phyloP scores from a whole-genome alignment of 2,888 invertebrate species.

The Cetonia aurata region DNA sequence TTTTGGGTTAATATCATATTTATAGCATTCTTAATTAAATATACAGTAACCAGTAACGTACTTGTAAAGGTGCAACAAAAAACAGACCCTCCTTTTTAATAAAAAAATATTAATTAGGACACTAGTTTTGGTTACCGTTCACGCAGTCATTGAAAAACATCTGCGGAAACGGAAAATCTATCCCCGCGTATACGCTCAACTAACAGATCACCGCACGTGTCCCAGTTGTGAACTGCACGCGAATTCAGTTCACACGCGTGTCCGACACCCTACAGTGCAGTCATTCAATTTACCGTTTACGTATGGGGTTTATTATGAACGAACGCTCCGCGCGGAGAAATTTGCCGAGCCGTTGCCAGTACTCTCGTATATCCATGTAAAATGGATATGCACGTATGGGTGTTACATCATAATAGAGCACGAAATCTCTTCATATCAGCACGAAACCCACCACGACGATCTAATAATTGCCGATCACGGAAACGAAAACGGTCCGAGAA shows the following conservation, averaged over 20 bases:
- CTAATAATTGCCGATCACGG: constrained; percentile 18
- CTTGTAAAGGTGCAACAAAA: too few relatives aligned
- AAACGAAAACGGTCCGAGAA: neutral
- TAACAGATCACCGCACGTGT: constrained; percentile 48
- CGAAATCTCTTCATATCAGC: neutral
- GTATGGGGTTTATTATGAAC: constrained; percentile 5
- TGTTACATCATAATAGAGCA: constrained; percentile 5
- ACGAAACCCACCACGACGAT: neutral
- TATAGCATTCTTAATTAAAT: too few relatives aligned
- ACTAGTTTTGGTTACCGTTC: constrained; percentile 14
- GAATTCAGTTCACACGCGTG: constrained; percentile 62
- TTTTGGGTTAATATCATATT: too few relatives aligned
- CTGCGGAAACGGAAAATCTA: constrained; percentile 43
- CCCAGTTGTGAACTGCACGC: constrained; percentile 60
- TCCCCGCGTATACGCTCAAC: constrained; percentile 40
- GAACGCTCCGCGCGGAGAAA: constrained; percentile 12
- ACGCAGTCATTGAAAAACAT: constrained; percentile 40
- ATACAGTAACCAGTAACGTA: too few relatives aligned
- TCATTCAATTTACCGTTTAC: constrained; percentile 30
- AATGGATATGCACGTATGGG: neutral
- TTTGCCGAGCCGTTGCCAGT: neutral
- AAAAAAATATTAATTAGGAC: constrained; percentile 19
- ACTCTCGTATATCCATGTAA: constrained; percentile 9
- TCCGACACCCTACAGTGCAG: constrained; percentile 56
- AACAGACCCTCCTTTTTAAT: neutral